Conservation (phyloP, 2,797 vertebrate genomes). For the Falco berigora region DNA sequence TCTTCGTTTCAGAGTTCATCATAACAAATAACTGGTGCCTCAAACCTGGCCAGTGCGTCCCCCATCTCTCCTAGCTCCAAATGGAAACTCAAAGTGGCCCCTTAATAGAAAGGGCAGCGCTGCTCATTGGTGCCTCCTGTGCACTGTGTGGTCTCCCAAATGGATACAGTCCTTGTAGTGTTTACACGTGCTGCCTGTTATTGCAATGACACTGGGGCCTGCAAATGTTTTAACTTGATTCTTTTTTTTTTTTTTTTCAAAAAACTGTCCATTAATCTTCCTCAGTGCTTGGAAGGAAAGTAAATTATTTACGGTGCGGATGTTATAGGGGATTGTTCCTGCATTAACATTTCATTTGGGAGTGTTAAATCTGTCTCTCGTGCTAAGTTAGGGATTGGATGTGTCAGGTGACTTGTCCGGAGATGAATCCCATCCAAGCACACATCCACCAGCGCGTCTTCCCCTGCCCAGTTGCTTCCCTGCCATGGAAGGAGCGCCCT, state of each 20-base stretch:
- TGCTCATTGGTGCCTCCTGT: not conserved
- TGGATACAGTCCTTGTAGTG: conserved; percentile 44
- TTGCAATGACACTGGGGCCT: conserved; percentile 11
- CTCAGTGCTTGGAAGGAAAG: conserved; percentile 46
- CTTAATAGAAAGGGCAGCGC: conserved; percentile 4
- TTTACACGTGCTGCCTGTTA: conserved; percentile 67
- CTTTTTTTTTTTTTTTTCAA: not conserved
- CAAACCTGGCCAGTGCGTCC: conserved; percentile 38
- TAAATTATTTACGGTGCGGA: conserved; percentile 76
- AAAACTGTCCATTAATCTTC: conserved; percentile 71
- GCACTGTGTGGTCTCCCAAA: conserved; percentile 69
- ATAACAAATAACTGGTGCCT: conserved; percentile 71
- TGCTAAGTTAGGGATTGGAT: conserved; percentile 6
- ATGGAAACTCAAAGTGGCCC: conserved; percentile 60
- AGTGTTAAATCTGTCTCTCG: conserved; percentile 62
- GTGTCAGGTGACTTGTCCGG: conserved; percentile 14
- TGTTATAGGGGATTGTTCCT: conserved; percentile 65
- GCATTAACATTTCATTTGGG: conserved; percentile 69
- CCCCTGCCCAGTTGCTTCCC: not conserved
- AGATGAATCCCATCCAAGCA: conserved; percentile 31
- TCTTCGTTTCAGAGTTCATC: conserved; percentile 70
- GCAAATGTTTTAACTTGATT: conserved; percentile 58
- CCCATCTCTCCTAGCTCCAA: conserved; percentile 41
- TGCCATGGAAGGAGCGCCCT: not conserved
- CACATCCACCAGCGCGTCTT: not conserved